A percentile compares a stretch with the other conserved stretches of the same genome.
Conservation (phyloP, 2,797 vertebrate species). For the Sciaenops ocellatus region DNA sequence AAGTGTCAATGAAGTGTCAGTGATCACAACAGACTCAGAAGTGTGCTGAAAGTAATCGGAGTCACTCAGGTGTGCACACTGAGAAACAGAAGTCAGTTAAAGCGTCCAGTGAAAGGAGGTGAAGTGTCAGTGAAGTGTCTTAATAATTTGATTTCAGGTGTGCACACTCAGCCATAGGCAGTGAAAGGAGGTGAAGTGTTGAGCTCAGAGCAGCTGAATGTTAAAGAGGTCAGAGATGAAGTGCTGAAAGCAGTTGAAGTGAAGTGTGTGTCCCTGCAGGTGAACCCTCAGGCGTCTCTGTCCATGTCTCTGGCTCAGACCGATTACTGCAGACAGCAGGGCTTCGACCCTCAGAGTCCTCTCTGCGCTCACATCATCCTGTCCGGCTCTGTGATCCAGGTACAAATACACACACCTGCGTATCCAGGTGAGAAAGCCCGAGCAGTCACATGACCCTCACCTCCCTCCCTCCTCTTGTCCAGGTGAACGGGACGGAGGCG, state of each 20-base stretch:
- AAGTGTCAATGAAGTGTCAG: too few species aligned
- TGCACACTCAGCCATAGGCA: too few species aligned
- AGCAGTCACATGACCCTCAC: conserved; percentile 16
- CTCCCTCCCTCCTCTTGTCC: not conserved
- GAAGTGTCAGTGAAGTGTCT: too few species aligned
- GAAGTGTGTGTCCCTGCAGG: conserved; percentile 77
- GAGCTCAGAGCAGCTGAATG: too few species aligned
- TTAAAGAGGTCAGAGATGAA: too few species aligned
- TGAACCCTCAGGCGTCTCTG: conserved; percentile 89
- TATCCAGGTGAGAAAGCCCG: not conserved
- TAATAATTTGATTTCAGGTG: too few species aligned
- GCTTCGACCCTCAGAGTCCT: conserved; percentile 94
- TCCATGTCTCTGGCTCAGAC: conserved; percentile 96
- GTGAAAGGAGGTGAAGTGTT: too few species aligned
- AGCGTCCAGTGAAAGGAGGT: too few species aligned
- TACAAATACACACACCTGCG: conserved; percentile 61
- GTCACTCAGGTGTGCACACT: too few species aligned
- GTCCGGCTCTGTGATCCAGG: conserved; percentile 89
- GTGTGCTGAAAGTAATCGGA: too few species aligned
- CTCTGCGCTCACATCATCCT: conserved; percentile 95
- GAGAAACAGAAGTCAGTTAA: too few species aligned
- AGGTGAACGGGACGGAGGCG: conserved; percentile 90
- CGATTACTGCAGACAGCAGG: conserved; percentile 88
- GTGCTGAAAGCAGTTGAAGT: not conserved
- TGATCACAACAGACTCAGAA: too few species aligned